Evolutionary conservation across 1,140 invertebrate genomes (phyloP), one percentile per base, ranked within the genome.

Genomic region (Ceratoteleas bidentatus): DNA sequence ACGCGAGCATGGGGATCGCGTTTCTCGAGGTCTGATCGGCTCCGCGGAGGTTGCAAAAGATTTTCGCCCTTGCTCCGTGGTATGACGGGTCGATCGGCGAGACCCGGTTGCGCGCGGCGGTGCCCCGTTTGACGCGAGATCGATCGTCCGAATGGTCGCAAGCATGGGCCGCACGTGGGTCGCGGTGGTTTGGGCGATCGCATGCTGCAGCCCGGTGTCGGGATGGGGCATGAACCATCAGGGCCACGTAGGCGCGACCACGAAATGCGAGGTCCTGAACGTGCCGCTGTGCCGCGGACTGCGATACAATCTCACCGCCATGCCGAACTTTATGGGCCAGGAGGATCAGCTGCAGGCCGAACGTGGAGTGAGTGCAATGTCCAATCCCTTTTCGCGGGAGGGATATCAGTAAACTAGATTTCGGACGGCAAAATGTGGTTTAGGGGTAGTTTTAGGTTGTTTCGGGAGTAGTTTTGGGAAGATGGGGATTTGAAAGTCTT

Each of bases 271-370:
- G 90, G 93, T 93, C 78, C 96, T 98, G 65, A 94, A 92, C 34
- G 94, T 97, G 34, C 94, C 96, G 9, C 93, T 96, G 89, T 98
- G 97, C 87, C 93, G 95, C 86, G 95, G 96, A 83, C 91, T 97
- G 79, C 94, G 95, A 81, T 98, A 97, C 91, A 98, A 97, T 90
- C 94, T 95, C 90, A 98, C 97, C 8, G 93, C 94, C n/a, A 96
- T 97, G 95, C 96, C 96, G 40, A 97, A 97, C 90, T 93, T 95
- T 53, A 94, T 96, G 91, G 95, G 95, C 2, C 95, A 97, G 86
- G 93, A 93, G 56, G 94, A 94, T 87, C 96, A 96, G 89, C 92
- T 94, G 83, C 94, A 95, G 85, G 95, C 95, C 56, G 94, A 94
- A 85, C 91, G 93, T 84, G 93, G 92, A 93, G 95, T 96, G 92